These are phyloP conservation scores for Shinisaurus crocodilurus DNA, from an alignment of 2,113 vertebrate genomes.

Conservation along the genomic window DNA sequence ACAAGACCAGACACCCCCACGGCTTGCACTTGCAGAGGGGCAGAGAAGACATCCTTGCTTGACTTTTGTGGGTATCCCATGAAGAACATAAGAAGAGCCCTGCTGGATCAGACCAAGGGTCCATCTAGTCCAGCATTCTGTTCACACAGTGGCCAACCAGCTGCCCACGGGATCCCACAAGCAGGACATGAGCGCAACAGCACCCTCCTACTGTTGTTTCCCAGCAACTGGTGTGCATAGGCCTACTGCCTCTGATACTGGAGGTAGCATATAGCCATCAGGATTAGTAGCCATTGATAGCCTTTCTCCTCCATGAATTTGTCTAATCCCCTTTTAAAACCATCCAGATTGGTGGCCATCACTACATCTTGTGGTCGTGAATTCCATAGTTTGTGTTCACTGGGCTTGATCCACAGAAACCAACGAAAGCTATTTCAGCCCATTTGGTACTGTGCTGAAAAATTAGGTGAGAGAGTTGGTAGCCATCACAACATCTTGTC, in stretches of 20 bases:
- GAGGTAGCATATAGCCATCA: too few relatives aligned
- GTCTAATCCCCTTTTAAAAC: background rate
- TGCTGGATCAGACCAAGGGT: background rate
- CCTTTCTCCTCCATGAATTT: background rate
- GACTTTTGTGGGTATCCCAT: background rate
- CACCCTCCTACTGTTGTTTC: background rate
- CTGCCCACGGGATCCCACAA: background rate
- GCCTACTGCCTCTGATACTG: background rate
- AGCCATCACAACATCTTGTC: too few relatives aligned
- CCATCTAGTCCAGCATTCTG: background rate
- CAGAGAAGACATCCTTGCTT: background rate
- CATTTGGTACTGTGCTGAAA: too few relatives aligned
- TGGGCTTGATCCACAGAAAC: too few relatives aligned
- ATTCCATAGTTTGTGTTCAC: too few relatives aligned
- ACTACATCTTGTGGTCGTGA: background rate
- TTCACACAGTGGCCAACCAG: background rate
- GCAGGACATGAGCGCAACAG: background rate
- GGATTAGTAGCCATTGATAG: background rate
- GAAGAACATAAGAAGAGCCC: background rate
- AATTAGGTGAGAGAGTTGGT: too few relatives aligned
- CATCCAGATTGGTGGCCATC: background rate
- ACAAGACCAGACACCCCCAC: background rate
- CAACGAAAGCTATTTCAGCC: too few relatives aligned
- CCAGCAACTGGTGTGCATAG: background rate
- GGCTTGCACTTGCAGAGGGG: background rate